Base-by-base conservation (phyloP, 64 coral and sea anemone genomes). In the Stichodactyla helianthus region DNA sequence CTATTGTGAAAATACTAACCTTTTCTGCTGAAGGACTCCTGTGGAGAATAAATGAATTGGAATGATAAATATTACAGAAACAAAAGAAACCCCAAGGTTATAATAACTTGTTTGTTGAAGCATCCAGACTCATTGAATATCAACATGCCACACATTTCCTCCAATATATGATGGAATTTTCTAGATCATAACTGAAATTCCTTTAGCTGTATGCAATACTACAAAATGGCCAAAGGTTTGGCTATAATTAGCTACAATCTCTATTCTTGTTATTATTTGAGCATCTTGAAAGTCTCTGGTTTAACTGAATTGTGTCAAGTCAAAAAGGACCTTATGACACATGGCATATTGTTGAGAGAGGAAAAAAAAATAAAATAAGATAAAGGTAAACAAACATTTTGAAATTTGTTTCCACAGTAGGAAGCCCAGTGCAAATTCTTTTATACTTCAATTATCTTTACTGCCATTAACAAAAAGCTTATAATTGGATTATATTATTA, bases 21-120 rank as follows among this genome's bases (percentile, higher is more conserved):
- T 94, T 91, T 94, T 60, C 84, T 94, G 77, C 63, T 88, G 54
- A 94, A 94, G 28, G 90, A 83, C 9, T 68, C 86, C 93, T 94
- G 87, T 50, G 51, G 55, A 18, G 4, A 88, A 83, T 6, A 85
- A 85, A 81, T 84, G 5, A 52, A 92, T 10, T 20, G 52, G 19
- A 87, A 53, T 15, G 50, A 26, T 11, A 81, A 50, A 88, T 81
- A 62, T 10, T 19, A 63, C 17, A 61, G 61, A 59, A 50, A n/a
- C 6, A 50, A 14, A 22, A 64, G 16, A 60, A 14, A 51, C 58
- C 52, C 71, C 17, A 86, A 19, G 35, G 54, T 54, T 70, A 53
- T 52, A 51, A 65, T 77, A 58, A 23, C 78, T 82, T 79, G 22
- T 52, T 50, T 57, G 26, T 18, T 77, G n/a, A 55, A 28, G 50